Base-by-base conservation (phyloP, 2,113 vertebrate species). In the Petrocephalus microphthalmus region DNA sequence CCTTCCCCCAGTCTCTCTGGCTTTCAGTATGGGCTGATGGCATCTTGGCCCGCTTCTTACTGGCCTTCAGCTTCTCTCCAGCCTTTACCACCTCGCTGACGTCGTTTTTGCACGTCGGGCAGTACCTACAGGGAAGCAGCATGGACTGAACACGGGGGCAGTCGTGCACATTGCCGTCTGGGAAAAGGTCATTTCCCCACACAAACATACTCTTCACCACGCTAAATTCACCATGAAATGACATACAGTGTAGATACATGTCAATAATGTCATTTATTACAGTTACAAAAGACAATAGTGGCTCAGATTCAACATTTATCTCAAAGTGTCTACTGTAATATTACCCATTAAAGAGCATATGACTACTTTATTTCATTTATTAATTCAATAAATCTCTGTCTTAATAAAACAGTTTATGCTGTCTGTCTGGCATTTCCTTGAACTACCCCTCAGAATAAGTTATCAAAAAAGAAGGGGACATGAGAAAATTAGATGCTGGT, bases 1-100 rank as follows among this genome's bases (percentile, higher is more conserved):
- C 98, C 97, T 99, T 99, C 93, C 98, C 98, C 98, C 98, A 99
- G 94, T 99, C 98, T 92, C 98, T 96, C 91, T 98, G 97, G 94
- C 98, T 99, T 94, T 97, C 98, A n/a, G 97, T 99, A 90, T 96
- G 98, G 85, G 98, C 98, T 88, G 98, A 99, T 88, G 98, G 98
- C 98, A 99, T 99, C 94, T 98, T 99, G 92, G 98, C 96, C 94
- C 97, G 98, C 95, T 99, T 99, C 96, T 99, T 99, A 94, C 98
- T 99, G 94, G 98, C 96, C 93, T 98, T 99, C 90, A 99, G 96
- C 89, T 95, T 98, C 95, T 99, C 98, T 67, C 98, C 98, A 90
- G 98, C 98, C 90, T 98, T 98, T 87, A 99, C 96, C 89, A 99
- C 98, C 94, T 99, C 98, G 88, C 95, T 98, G 92, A 97, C 97